Evolutionary conservation across 1,140 invertebrate species (phyloP), one percentile per base, ranked within the genome.

Genomic region (Oppia nitens): DNA sequence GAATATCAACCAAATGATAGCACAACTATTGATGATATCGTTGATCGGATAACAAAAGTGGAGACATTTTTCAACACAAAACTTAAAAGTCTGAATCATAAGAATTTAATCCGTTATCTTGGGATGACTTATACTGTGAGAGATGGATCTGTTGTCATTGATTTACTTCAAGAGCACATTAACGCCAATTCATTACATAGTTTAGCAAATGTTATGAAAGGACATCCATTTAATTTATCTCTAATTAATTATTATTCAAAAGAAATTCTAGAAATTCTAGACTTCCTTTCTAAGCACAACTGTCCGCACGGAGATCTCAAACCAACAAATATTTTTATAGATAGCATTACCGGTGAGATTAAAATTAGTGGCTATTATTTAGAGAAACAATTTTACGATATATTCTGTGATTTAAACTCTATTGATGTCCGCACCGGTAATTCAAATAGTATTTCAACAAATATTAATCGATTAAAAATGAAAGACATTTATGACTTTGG

Each of bases 231-330:
- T 57, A 78, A 75, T 48, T 69, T 81, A 17, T 77, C 78, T 61
- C 68, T 80, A 51, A 65, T 86, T 23, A 75, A 80, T 14, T 73
- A 78, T 68, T 77, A 83, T 60, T 76, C 80, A 1, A 71, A 68
- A 6, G 81, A 80, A 49, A 74, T 86, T 23, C 67, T 87, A 0
- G 74, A 77, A 51, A 81, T 80, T 1, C 64, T 89, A 4, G 70
- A 79, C 20, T 85, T 80, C 68, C 70, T 89, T 14, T 85, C 88
- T 66, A 73, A 78, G 49, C 85, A 86, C 66, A 82, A 82, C 64
- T 78, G 87, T 9, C 81, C 84, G 1, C 84, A 88, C 68, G 83
- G 82, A 67, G 79, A 83, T 71, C 66, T 89, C 9, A 70, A 79
- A 17, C 77, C 79, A 53, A 75, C 76, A 11, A 82, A 78, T 64